Percentiles rank a stretch among this genome's conserved stretches.
Evolutionary conservation across 2,888 invertebrate species (phyloP).

Genomic region (Epirrhoe tristata): DNA sequence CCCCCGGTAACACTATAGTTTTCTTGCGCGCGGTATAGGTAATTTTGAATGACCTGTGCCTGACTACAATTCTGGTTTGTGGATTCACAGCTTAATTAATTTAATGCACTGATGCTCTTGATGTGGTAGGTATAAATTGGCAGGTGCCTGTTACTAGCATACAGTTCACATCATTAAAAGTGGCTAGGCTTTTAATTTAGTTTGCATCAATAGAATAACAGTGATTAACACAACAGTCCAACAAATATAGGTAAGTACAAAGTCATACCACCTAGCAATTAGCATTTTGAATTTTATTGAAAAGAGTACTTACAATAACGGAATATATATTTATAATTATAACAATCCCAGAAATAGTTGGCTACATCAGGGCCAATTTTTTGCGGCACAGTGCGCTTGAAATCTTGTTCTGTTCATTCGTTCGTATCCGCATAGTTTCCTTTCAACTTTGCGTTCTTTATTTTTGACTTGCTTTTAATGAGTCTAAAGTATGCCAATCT

Average conservation of each 20-base stretch:
- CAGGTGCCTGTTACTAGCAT: conserved; percentile 15
- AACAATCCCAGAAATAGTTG: too few relatives aligned
- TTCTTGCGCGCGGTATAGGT: background rate
- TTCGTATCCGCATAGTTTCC: background rate
- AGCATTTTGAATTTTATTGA: too few relatives aligned
- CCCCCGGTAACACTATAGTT: too few relatives aligned
- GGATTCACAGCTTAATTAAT: conserved; percentile 35
- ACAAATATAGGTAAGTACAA: too few relatives aligned
- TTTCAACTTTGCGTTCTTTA: background rate
- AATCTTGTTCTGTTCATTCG: background rate
- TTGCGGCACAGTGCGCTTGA: background rate
- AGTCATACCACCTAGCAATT: too few relatives aligned
- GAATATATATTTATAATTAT: too few relatives aligned
- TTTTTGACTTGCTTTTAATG: background rate
- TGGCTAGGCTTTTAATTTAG: background rate
- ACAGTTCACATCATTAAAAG: conserved; percentile 4
- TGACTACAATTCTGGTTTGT: conserved; percentile 3
- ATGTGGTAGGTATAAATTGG: conserved; percentile 14
- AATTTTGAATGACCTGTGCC: background rate
- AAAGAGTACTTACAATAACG: too few relatives aligned
- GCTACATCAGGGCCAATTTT: background rate
- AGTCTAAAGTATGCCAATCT: background rate
- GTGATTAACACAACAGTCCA: too few relatives aligned
- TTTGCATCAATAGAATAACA: too few relatives aligned
- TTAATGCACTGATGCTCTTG: conserved; percentile 32